Base-by-base conservation (phyloP, 2,113 vertebrate species). In the Archilochus colubris region DNA sequence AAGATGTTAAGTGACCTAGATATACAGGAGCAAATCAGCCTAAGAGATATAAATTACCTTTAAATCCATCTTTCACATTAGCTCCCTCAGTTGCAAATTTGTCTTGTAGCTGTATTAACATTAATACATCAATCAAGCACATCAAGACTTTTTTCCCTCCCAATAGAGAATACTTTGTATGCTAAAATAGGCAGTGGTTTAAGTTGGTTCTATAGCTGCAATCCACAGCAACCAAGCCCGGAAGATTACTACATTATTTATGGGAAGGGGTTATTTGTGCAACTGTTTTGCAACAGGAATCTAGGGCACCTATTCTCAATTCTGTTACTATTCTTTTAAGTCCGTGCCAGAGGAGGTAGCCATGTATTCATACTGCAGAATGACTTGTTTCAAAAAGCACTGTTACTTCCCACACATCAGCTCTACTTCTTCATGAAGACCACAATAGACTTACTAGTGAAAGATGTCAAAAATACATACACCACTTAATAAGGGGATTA, bases 221-320 rank as follows among this genome's bases (percentile, higher is more conserved):
- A 89, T 89, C 86, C 62, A 72, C 83, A 92, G 89, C 86, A 93
- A 75, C 69, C 74, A 87, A 81, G 86, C 62, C 91, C 94, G 58
- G 50, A 96, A 89, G 81, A 94, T 86, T 66, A 58, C 67, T 97
- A 79, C 92, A 95, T 97, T 97, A 96, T 97, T 97, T 96, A 97
- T 97, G 81, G 91, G 91, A 93, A 95, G 66, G 86, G 89, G 91
- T 84, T 95, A 96, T 96, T 92, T 92, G 88, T 79, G 89, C 74
- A 92, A 91, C 94, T 92, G 86, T 92, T 96, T 86, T 82, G 84
- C 91, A 92, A 57, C 61, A 86, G 92, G 88, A 96, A 96, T 95
- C 91, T 96, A 96, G 95, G 92, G 73, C 95, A 96, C 84, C 0
- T 1, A 82, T 81, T 83, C 73, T 86, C 86, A 74, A n/a, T 75